phyloP scores from a whole-genome alignment of 2,888 invertebrate genomes.

The Cerastis rubricosa region DNA sequence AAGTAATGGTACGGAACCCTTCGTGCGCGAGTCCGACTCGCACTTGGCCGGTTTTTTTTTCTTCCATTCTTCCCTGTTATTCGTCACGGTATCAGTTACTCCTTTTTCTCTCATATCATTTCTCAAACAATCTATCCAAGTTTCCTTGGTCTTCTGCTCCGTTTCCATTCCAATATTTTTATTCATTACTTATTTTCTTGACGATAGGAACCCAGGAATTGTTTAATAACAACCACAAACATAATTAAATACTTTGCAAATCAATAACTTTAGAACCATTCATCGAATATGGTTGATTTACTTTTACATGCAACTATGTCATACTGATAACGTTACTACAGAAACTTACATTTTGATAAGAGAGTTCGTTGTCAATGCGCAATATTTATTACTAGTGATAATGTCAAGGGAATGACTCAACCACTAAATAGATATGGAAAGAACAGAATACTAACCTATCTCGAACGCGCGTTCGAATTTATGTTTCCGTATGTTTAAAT shows the following conservation, averaged over 20 bases:
- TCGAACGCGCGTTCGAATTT: background rate
- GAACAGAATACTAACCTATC: background rate
- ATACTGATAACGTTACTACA: slow-evolving; percentile 24
- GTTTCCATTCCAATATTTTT: no score
- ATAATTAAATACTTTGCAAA: background rate
- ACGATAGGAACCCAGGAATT: background rate
- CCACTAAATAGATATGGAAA: background rate
- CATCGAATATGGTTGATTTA: background rate
- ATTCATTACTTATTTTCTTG: background rate
- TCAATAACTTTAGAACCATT: background rate
- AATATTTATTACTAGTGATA: slow-evolving; percentile 35
- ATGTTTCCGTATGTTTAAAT: background rate
- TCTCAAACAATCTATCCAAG: no score
- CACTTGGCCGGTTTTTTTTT: no score
- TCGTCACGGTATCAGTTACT: no score
- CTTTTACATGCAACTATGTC: slow-evolving; percentile 1
- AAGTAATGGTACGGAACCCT: no score
- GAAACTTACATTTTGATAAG: slow-evolving; percentile 39
- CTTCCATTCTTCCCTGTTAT: no score
- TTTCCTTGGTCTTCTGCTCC: no score
- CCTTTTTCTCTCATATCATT: no score
- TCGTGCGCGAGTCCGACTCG: no score
- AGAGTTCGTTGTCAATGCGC: background rate
- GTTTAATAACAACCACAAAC: background rate
- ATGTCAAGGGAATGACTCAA: slow-evolving; percentile 43